Conservation (phyloP, 2,888 invertebrate genomes). For the Microlaimidae sp. region DNA sequence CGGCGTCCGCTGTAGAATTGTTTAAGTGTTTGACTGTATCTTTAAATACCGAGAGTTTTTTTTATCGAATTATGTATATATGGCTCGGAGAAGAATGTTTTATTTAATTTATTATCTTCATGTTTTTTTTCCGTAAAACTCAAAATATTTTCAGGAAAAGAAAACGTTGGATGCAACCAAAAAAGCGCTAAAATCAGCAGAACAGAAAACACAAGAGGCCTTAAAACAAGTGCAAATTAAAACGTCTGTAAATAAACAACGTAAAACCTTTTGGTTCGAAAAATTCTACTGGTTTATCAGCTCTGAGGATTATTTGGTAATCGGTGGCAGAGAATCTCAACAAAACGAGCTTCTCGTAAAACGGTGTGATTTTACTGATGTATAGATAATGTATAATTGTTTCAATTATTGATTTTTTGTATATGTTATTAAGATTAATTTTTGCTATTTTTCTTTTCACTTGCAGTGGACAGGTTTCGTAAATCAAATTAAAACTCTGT, state of each 20-base stretch:
- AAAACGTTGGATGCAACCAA: conserved; percentile 82
- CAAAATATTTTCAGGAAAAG: too few species aligned
- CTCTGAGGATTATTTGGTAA: conserved; percentile 60
- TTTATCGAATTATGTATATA: too few species aligned
- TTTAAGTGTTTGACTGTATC: too few species aligned
- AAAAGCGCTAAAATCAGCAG: conserved; percentile 79
- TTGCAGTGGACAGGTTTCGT: too few species aligned
- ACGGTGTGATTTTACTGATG: too few species aligned
- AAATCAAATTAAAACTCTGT: too few species aligned
- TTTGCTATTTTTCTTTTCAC: conserved; percentile 2
- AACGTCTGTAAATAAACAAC: conserved; percentile 74
- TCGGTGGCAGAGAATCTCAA: conserved; percentile 86
- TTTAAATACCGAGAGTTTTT: too few species aligned
- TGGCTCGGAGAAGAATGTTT: too few species aligned
- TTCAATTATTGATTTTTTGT: not conserved
- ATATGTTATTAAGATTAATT: conserved; percentile 7
- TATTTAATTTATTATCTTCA: too few species aligned
- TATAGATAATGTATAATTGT: too few species aligned
- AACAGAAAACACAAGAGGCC: conserved; percentile 77
- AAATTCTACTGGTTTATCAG: conserved; percentile 98
- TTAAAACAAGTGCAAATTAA: conserved; percentile 60
- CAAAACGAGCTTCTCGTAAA: conserved; percentile 98
- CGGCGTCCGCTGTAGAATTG: too few species aligned
- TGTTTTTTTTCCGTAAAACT: too few species aligned
- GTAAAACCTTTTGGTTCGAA: conserved; percentile 96